A percentile compares a stretch with the other conserved stretches of the same genome.
Conservation (phyloP, 2,113 vertebrate species). For the Tachysurus fulvidraco region DNA sequence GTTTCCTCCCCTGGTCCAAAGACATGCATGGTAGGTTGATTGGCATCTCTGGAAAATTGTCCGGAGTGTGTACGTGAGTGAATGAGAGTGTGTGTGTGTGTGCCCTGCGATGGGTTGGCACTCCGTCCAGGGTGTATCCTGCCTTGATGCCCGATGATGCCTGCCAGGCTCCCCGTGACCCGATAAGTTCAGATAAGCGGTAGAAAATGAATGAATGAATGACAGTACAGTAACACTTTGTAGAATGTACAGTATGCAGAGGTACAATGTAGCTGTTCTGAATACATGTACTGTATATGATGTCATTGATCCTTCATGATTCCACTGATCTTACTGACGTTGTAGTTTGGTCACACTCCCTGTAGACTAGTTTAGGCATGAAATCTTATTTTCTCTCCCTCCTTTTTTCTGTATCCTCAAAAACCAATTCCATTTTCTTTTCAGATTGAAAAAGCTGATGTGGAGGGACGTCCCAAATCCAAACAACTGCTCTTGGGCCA, state of each 20-base stretch:
- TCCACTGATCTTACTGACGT: neutral
- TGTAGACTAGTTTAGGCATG: neutral
- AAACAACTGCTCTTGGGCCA: constrained; percentile 94
- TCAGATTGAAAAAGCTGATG: constrained; percentile 87
- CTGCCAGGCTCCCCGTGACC: no score
- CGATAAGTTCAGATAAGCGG: no score
- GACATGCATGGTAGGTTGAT: no score
- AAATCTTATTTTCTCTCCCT: neutral
- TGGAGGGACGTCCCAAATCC: constrained; percentile 96
- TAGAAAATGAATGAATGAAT: no score
- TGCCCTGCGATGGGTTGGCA: no score
- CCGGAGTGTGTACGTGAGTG: no score
- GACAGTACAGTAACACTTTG: neutral
- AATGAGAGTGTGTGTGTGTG: no score
- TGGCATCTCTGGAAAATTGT: no score
- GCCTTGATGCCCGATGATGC: no score
- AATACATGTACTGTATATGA: neutral
- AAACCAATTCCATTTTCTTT: constrained; percentile 44
- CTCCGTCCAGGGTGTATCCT: no score
- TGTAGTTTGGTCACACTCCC: neutral
- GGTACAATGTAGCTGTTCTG: neutral
- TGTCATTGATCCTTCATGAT: neutral
- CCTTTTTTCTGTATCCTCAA: neutral
- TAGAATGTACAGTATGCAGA: neutral
- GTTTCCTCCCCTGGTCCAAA: no score